Conservation (phyloP, 2,113 vertebrate genomes). For the Pogonocichla stellata region DNA sequence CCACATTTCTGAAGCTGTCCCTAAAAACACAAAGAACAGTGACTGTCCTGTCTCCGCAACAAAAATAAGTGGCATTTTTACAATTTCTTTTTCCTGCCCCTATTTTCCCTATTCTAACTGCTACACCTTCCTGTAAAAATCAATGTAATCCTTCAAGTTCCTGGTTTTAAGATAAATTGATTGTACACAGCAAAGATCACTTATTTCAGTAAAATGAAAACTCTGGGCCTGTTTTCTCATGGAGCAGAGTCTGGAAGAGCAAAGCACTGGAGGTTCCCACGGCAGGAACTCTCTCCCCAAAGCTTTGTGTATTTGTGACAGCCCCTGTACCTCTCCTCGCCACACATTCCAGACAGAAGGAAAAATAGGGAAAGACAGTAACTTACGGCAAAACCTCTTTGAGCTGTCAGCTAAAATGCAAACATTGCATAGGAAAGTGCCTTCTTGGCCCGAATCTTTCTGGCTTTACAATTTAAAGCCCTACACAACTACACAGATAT, state of each 20-base stretch:
- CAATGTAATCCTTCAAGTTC: neutral
- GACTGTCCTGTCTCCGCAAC: neutral
- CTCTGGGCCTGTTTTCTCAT: neutral
- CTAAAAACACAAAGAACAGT: neutral
- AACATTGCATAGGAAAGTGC: neutral
- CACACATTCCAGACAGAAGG: neutral
- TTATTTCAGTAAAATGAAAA: neutral
- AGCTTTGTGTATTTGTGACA: neutral
- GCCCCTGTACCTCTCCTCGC: neutral
- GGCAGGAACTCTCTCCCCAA: neutral
- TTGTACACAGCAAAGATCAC: neutral
- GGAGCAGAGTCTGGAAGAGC: neutral
- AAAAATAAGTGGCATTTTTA: neutral
- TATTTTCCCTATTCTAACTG: neutral
- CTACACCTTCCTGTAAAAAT: neutral
- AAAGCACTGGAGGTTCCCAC: neutral
- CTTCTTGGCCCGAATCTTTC: neutral
- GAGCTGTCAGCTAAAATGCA: neutral
- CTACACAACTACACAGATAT: neutral
- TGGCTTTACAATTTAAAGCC: neutral
- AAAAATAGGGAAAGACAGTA: neutral
- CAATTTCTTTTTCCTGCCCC: neutral
- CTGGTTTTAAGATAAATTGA: neutral
- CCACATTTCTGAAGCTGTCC: neutral
- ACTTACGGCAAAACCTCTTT: neutral